Evolutionary conservation across 2,888 invertebrate species (phyloP).

Genomic region (Thymelicus acteon): DNA sequence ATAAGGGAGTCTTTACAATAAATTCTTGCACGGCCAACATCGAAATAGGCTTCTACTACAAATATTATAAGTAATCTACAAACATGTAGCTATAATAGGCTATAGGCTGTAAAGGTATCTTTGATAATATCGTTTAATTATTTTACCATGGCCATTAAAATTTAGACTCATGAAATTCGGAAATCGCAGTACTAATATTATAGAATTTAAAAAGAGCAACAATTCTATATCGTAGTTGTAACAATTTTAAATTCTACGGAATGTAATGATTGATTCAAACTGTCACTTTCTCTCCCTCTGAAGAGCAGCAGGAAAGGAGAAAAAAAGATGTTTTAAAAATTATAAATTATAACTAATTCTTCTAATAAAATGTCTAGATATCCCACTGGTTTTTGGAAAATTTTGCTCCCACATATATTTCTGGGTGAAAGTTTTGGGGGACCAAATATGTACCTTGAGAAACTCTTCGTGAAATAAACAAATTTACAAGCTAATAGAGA

Average conservation of each 20-base stretch:
- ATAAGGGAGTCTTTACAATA: constrained; percentile 68
- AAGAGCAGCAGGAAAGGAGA: constrained; percentile 79
- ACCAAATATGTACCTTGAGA: constrained; percentile 29
- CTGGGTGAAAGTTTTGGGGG: constrained; percentile 32
- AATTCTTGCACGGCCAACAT: constrained; percentile 65
- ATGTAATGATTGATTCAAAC: constrained; percentile 71
- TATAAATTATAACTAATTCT: constrained; percentile 47
- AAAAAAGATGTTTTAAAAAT: constrained; percentile 61
- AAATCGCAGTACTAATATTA: constrained; percentile 52
- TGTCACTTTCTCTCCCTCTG: constrained; percentile 80
- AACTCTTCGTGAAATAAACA: constrained; percentile 14
- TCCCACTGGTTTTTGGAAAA: constrained; percentile 39
- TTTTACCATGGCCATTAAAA: constrained; percentile 78
- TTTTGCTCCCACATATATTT: constrained; percentile 35
- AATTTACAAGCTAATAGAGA: constrained; percentile 17
- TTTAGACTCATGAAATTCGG: constrained; percentile 50
- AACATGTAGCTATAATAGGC: constrained; percentile 57
- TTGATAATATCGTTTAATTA: constrained; percentile 45
- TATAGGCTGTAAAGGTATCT: constrained; percentile 71
- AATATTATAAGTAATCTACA: constrained; percentile 64
- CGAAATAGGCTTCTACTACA: constrained; percentile 68
- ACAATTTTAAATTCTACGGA: constrained; percentile 62
- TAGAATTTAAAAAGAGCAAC: constrained; percentile 77
- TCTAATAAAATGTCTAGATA: constrained; percentile 37
- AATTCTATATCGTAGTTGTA: constrained; percentile 61